phyloP scores from a whole-genome alignment of 2,888 invertebrate genomes.

The Drepana falcataria region DNA sequence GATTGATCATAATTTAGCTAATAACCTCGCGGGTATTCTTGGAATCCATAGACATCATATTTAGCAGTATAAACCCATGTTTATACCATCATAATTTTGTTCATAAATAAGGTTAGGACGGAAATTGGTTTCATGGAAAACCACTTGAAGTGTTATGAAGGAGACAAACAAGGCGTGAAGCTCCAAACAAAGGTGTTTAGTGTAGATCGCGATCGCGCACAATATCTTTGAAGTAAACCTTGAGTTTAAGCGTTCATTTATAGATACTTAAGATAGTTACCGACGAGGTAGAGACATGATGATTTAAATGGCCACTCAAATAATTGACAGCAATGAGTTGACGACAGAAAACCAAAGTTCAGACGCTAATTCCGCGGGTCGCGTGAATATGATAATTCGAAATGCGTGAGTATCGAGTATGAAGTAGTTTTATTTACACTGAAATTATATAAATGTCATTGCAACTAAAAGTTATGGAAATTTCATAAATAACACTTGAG shows the following conservation, averaged over 20 bases:
- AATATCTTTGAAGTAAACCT: too few species aligned
- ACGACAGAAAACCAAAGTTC: conserved; percentile 4
- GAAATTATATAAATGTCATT: not conserved
- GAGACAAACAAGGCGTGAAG: not conserved
- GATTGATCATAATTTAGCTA: not conserved
- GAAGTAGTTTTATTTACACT: conserved; percentile 3
- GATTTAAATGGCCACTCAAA: not conserved
- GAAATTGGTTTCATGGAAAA: not conserved
- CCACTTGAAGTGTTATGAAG: not conserved
- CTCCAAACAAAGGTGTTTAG: too few species aligned
- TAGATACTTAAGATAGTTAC: not conserved
- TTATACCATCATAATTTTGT: not conserved
- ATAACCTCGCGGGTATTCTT: not conserved
- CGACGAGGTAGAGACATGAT: not conserved
- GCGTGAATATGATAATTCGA: conserved; percentile 2
- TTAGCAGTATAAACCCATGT: not conserved
- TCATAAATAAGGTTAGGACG: not conserved
- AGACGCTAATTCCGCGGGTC: conserved; percentile 2
- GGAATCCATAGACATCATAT: not conserved
- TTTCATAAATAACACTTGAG: not conserved
- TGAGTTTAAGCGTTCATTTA: not conserved
- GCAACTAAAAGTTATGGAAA: not conserved
- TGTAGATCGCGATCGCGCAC: too few species aligned
- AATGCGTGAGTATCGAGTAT: conserved; percentile 7
- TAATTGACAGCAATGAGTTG: not conserved